Evolutionary conservation across 2,797 vertebrate species (phyloP), one percentile per base, ranked within the genome.

Genomic region (Lagodon rhomboides): DNA sequence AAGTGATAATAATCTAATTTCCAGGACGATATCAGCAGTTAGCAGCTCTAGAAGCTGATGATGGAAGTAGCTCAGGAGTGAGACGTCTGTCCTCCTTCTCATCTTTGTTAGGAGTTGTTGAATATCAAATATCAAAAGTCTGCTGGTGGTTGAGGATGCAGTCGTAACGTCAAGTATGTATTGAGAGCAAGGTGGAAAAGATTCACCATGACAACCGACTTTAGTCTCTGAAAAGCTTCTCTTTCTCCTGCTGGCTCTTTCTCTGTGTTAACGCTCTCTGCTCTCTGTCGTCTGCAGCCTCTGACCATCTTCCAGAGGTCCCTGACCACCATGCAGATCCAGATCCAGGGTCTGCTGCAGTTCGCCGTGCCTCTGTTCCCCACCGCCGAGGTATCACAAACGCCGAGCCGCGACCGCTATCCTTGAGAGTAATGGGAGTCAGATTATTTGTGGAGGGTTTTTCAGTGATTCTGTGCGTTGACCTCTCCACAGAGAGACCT

Each of bases 231-330:
- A 38, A 10, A 38, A 38, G 34, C n/a, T 55, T 58, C 47, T 7
- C 16, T 51, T 58, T 59, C 44, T 22, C 5, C 5, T 54, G 22
- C 17, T 49, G 16, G 51, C 16, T 59, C 3, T 17, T 11, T 30
- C 16, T 46, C 17, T 12, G 0, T 70, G 34, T 20, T 53, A 18
- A 17, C 58, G 0, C 30, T 47, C 20, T 71, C 58, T 23, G 7
- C 30, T 51, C 12, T 73, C n/a, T 72, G 55, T 80, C 71, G 75
- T 90, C 79, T 76, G 44, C 92, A 99, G 98, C 94, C 93, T 20
- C 93, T 99, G 80, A 98, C 97, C 30, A 5, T 95, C 89, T 97
- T 97, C 95, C 98, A 99, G 95, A 96, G 97, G 78, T 98, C 97
- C 0, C 93, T 99, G 87, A 98, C 96, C 87, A 96, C 97, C 84